A percentile compares a stretch with the other conserved stretches of the same genome.
Conservation (phyloP, 2,113 vertebrate species). For the Erythrocercus mccallii region DNA sequence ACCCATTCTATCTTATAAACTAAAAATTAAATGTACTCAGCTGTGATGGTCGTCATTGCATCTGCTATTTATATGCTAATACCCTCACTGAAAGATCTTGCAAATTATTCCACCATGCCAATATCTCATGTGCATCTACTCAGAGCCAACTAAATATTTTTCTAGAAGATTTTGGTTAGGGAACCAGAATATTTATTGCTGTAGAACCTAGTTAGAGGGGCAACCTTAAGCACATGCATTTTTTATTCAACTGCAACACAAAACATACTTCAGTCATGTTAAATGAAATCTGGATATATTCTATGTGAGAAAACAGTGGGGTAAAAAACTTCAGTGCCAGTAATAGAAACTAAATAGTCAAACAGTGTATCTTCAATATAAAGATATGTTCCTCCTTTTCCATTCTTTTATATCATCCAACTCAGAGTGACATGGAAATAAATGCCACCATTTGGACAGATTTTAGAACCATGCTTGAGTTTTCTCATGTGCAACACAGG, state of each 20-base stretch:
- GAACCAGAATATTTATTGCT: slow-evolving; percentile 36
- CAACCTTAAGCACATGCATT: neutral
- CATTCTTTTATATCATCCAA: neutral
- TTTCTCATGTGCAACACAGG: neutral
- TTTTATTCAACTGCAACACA: neutral
- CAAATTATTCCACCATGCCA: slow-evolving; percentile 94
- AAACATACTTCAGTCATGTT: neutral
- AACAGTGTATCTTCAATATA: neutral
- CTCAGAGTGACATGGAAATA: neutral
- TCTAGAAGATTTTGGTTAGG: slow-evolving; percentile 42
- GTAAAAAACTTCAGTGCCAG: neutral
- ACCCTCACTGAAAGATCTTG: slow-evolving; percentile 91
- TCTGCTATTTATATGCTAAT: slow-evolving; percentile 99
- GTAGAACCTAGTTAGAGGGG: neutral
- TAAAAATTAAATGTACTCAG: slow-evolving; percentile 99
- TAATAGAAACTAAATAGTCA: neutral
- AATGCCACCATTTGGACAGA: neutral
- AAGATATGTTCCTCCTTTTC: neutral
- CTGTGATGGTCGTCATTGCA: slow-evolving; percentile 95
- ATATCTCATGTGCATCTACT: slow-evolving; percentile 91
- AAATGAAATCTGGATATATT: neutral
- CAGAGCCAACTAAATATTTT: slow-evolving; percentile 73
- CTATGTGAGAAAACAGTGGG: neutral
- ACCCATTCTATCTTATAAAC: slow-evolving; percentile 99
- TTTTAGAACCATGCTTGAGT: neutral